Conservation (phyloP, 2,797 vertebrate species). For the Hapalemur alaotrensis region DNA sequence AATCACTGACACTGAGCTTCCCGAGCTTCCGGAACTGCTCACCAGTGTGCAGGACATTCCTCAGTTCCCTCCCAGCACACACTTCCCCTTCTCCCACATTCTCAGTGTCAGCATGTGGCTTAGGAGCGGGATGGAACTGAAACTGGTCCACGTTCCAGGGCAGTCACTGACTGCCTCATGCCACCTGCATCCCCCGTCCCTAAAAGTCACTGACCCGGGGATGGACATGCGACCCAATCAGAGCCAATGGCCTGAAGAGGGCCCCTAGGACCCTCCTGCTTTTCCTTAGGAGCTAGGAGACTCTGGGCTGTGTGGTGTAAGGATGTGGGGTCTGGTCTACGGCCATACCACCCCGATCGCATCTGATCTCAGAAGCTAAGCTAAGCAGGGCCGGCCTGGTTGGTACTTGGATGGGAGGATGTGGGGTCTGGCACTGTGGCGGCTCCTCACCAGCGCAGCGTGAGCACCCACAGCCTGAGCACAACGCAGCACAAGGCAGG, state of each 20-base stretch:
- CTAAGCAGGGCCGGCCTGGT: no score
- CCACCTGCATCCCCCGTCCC: neutral
- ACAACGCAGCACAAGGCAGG: accelerated
- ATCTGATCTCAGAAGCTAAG: no score
- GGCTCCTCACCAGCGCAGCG: neutral
- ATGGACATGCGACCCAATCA: neutral
- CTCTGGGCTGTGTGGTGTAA: neutral
- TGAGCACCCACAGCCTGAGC: neutral
- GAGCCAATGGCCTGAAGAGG: neutral
- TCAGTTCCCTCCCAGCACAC: neutral
- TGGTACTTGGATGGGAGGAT: no score
- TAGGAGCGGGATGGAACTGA: neutral
- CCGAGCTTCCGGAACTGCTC: neutral
- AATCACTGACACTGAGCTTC: neutral
- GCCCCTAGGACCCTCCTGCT: neutral
- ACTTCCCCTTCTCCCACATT: neutral
- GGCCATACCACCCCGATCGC: no score
- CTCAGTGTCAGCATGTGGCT: neutral
- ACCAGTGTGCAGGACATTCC: accelerated
- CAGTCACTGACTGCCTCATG: neutral
- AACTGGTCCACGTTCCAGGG: neutral
- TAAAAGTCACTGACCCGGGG: neutral
- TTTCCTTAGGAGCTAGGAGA: neutral
- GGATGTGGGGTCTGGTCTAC: neutral
- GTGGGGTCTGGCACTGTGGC: neutral